Conservation (phyloP, 2,797 vertebrate genomes). For the Hapalemur alaotrensis region DNA sequence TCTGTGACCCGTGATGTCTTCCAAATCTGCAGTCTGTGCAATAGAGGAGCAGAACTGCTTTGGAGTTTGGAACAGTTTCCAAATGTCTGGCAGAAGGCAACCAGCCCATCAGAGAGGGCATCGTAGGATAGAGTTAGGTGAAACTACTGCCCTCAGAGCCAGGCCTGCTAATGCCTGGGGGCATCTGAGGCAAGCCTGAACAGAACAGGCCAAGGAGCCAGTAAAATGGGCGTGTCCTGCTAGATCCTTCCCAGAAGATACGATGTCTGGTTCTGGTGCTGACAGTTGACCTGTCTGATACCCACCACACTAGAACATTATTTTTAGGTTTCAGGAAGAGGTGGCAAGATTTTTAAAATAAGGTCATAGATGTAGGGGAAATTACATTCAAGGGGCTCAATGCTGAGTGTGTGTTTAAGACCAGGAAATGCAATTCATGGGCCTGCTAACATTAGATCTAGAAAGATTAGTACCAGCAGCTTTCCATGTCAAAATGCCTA, state of each 20-base stretch:
- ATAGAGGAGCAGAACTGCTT: neutral
- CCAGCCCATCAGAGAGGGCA: neutral
- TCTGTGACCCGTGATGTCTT: neutral
- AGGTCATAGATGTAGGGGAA: neutral
- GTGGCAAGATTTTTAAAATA: slow-evolving; percentile 48
- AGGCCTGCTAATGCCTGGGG: neutral
- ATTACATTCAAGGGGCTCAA: neutral
- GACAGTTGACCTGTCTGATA: neutral
- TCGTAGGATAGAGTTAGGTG: neutral
- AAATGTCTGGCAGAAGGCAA: slow-evolving; percentile 46
- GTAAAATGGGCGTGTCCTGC: neutral
- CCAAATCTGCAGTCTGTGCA: neutral
- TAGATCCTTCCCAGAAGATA: slow-evolving; percentile 37
- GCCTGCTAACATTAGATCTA: neutral
- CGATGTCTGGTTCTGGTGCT: slow-evolving; percentile 22
- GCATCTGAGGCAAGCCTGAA: slow-evolving; percentile 25
- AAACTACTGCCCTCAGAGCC: neutral
- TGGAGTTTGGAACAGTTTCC: slow-evolving; percentile 1
- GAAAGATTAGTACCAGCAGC: neutral
- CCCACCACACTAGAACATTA: neutral
- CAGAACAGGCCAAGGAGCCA: neutral
- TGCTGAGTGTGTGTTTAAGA: neutral
- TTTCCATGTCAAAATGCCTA: neutral
- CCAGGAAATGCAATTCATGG: neutral
- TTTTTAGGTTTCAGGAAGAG: slow-evolving; percentile 62